Evolutionary conservation across 2,888 invertebrate genomes (phyloP).

Genomic region (Aproaerema taeniolella): DNA sequence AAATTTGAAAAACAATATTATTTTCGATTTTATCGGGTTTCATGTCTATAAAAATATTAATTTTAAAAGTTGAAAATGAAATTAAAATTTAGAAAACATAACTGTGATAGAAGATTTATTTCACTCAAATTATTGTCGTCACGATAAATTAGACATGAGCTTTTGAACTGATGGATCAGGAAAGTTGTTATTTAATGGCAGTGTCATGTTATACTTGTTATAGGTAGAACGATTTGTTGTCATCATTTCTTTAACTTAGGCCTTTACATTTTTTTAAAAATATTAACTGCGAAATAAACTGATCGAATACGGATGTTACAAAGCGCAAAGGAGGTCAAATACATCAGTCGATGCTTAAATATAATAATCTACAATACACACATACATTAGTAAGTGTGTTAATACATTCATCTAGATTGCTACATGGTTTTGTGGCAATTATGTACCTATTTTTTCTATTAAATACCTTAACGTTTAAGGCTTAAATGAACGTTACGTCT

Average conservation of each 20-base stretch:
- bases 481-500: constrained; percentile 36
- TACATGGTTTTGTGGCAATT: no score
- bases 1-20: no score
- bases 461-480: not conserved
- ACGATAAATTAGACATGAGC: no score
- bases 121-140: constrained; percentile 30
- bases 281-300: not conserved
- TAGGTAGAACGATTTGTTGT: constrained; percentile 6
- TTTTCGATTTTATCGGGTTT: no score
- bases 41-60: not conserved
- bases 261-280: constrained; percentile 11
- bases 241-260: constrained; percentile 12
- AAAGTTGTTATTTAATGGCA: constrained; percentile 31
- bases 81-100: not conserved
- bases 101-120: not conserved
- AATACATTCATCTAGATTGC: no score
- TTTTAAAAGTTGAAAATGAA: not conserved
- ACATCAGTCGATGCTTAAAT: constrained; percentile 1
- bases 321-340: no score
- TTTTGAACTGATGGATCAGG: no score
- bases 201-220: constrained; percentile 27
- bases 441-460: no score
- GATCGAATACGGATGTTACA: not conserved
- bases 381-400: no score
- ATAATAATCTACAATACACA: not conserved